These are phyloP conservation scores for Clistopyga incitator DNA, from an alignment of 2,888 invertebrate species.

Conservation along the genomic window DNA sequence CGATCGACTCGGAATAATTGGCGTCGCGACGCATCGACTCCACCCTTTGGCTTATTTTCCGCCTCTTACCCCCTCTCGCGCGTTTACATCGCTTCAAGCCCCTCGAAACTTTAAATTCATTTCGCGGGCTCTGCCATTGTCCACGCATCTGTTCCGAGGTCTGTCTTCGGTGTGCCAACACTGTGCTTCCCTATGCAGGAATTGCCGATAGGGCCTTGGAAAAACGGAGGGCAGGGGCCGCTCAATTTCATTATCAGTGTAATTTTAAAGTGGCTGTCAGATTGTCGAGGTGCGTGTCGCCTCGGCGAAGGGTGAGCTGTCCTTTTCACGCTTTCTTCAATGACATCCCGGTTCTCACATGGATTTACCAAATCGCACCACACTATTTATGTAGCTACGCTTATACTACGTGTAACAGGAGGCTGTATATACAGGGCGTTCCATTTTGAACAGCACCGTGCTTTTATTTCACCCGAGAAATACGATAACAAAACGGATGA, in stretches of 20 bases:
- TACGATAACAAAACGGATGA: too few relatives aligned
- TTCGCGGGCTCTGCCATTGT: slow-evolving; percentile 81
- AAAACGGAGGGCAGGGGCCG: slow-evolving; percentile 60
- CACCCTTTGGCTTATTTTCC: slow-evolving; percentile 8
- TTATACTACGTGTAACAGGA: slow-evolving; percentile 47
- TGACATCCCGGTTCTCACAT: slow-evolving; percentile 62
- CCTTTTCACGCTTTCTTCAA: slow-evolving; percentile 69
- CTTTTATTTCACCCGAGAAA: too few relatives aligned
- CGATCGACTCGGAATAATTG: slow-evolving; percentile 83
- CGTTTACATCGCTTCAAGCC: slow-evolving; percentile 72
- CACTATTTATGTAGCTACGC: slow-evolving; percentile 48
- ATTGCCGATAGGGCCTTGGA: slow-evolving; percentile 37
- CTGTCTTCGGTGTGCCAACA: slow-evolving; percentile 70
- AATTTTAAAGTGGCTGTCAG: slow-evolving; percentile 84
- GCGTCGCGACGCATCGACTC: slow-evolving; percentile 68
- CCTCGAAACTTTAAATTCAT: slow-evolving; percentile 82
- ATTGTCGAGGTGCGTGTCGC: slow-evolving; percentile 57
- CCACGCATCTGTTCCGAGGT: slow-evolving; percentile 81
- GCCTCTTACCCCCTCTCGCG: slow-evolving; percentile 3
- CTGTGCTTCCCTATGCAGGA: slow-evolving; percentile 35
- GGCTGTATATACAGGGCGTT: slow-evolving; percentile 24
- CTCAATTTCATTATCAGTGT: slow-evolving; percentile 84
- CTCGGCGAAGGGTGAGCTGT: slow-evolving; percentile 61
- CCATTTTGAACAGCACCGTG: too few relatives aligned
- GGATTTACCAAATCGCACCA: slow-evolving; percentile 52